These are phyloP conservation scores for Saccopteryx leptura DNA, from an alignment of 2,113 vertebrate genomes.

Conservation along the genomic window DNA sequence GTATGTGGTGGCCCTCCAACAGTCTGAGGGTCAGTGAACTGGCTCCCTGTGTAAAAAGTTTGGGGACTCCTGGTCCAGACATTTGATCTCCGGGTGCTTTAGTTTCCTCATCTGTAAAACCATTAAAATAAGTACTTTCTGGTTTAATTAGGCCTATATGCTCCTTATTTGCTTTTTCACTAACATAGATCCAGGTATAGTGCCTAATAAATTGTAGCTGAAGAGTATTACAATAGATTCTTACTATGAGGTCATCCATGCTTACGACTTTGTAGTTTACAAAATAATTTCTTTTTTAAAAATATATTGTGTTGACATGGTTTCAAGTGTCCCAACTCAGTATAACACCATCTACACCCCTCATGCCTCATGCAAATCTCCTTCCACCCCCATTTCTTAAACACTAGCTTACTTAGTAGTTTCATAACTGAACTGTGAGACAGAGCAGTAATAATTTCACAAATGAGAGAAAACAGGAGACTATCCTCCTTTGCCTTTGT, in stretches of 20 bases:
- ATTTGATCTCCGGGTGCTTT: not conserved
- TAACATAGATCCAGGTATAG: not conserved
- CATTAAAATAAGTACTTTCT: not conserved
- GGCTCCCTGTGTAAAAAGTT: too few relatives aligned
- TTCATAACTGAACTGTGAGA: not conserved
- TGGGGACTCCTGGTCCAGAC: too few relatives aligned
- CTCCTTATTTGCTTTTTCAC: not conserved
- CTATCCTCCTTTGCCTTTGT: not conserved
- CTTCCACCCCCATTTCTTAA: not conserved
- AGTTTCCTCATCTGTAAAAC: not conserved
- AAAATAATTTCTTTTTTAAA: not conserved
- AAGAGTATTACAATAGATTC: not conserved
- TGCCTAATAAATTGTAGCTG: not conserved
- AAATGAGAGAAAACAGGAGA: not conserved
- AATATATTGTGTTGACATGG: too few relatives aligned
- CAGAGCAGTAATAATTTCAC: not conserved
- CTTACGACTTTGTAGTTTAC: not conserved
- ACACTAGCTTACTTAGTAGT: not conserved
- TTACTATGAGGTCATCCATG: not conserved
- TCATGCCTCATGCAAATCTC: too few relatives aligned
- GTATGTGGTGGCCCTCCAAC: too few relatives aligned
- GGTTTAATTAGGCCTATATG: not conserved
- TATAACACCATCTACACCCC: too few relatives aligned
- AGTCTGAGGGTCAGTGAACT: too few relatives aligned
- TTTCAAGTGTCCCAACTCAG: too few relatives aligned